Evolutionary conservation across 2,113 vertebrate genomes (phyloP), one percentile per base, ranked within the genome.

Genomic region (Rhodinocichla rosea): DNA sequence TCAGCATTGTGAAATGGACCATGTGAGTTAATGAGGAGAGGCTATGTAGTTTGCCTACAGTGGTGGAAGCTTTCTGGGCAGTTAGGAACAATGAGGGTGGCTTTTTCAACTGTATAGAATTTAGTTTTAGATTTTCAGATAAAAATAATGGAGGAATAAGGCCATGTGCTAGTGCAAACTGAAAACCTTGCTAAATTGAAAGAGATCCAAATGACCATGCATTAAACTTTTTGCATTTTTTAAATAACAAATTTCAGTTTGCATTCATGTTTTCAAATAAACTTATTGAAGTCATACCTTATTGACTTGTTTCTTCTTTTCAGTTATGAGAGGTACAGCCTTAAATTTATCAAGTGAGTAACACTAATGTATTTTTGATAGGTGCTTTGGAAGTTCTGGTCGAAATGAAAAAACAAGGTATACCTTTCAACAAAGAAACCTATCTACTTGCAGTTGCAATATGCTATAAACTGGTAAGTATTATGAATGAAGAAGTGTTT

Each of bases 381-480:
- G 99, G 88, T 97, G 99, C 98, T 39, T 88, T 99, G 91, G 98
- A 98, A 69, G 97, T 99, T n/a, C 83, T 99, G 23, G 53, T 95
- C 53, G 98, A 98, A 93, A 99, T 99, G 99, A 98, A 97, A 97
- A 98, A 95, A 50, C 98, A 98, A 94, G 94, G 96, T 59, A 83
- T 99, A 83, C 85, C 83, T 60, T 99, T 99, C 96, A 99, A 80
- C 91, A 98, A 94, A 96, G 98, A 99, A 75, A 99, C 98, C 24
- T 97, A 98, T n/a, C 87, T 94, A 3, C 97, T 99, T 92, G 99
- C 98, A 37, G 97, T 96, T 96, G 99, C 97, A 44, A 97, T 98
- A 96, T 99, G 98, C 97, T 99, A 99, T 97, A 99, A 99, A 97
- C 76, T 99, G 98, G 99, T 99, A 98, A 96, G 76, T 57, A 35